These are phyloP conservation scores for Drosophila baimaii DNA, from an alignment of 1,140 invertebrate species.

Conservation along the genomic window DNA sequence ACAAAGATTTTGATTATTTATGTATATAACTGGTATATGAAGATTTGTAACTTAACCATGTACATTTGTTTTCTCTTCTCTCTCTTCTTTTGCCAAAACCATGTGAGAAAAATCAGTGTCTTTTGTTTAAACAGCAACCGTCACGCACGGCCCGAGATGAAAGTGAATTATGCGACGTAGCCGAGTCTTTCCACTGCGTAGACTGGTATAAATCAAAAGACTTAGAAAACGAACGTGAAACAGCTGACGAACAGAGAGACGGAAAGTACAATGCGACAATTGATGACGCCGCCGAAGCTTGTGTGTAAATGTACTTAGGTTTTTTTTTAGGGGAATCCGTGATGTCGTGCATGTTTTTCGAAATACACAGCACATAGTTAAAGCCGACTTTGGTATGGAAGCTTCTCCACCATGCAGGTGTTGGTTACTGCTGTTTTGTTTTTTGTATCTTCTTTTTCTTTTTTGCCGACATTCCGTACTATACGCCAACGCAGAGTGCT, in stretches of 20 bases:
- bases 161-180: constrained; percentile 52
- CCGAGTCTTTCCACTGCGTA: constrained; percentile 16
- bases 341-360: constrained; percentile 59
- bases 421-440: constrained; percentile 19
- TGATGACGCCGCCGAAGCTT: constrained; percentile 38
- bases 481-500: constrained; percentile 59
- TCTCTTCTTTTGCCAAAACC: constrained; percentile 30
- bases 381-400: constrained; percentile 9
- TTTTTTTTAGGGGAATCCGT: constrained; percentile 54
- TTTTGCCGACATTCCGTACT: constrained; percentile 55
- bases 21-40: background rate
- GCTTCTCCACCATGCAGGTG: constrained; percentile 47
- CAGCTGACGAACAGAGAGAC: constrained; percentile 18
- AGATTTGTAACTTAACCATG: background rate
- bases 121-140: constrained; percentile 47
- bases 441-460: constrained; percentile 15
- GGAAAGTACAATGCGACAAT: constrained; percentile 51
- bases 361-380: background rate
- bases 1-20: background rate
- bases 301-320: constrained; percentile 31
- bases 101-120: constrained; percentile 30
- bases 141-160: constrained; percentile 60
- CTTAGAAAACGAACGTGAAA: constrained; percentile 74
- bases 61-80: constrained; percentile 19
- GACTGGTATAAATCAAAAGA: constrained; percentile 56